Evolutionary conservation across 2,113 vertebrate genomes (phyloP), one percentile per base, ranked within the genome.

Genomic region (Rhynchomys soricoides): DNA sequence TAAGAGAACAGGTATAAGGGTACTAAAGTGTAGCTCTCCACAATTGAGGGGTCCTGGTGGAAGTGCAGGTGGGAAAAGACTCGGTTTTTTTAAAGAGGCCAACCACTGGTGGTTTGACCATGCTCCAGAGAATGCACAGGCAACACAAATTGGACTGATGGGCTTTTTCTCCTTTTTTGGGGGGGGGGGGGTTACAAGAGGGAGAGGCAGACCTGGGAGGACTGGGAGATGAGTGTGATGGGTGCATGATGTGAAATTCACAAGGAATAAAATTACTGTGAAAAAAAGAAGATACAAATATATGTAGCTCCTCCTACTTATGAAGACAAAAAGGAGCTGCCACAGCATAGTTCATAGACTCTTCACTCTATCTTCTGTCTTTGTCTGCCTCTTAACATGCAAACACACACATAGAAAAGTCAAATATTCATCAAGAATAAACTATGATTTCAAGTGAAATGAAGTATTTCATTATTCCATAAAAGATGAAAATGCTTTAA

Each of bases 401-500:
- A 59, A 83, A 16, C 5, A 8, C 21, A 74, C 8, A 31, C 4
- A n/a, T n/a, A 31, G 24, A 57, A 66, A 64, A 55, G 37, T 7
- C 77, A 68, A 48, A 24, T n/a, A 19, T 19, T 82, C 70, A 81
- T 29, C 90, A 85, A 89, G 50, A 96, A 94, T 29, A 68, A 90
- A 3, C 37, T 70, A 87, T 71, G 37, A 88, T 74, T 95, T 66
- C 90, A 96, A 43, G 50, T 50, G 16, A 93, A 17, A 93, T 48
- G 16, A 2, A 48, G 77, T 92, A 64, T 48, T 40, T 97, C 74
- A 86, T 31, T 64, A 89, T 70, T 95, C 48, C 17, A 15, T 48
- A 34, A 34, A 43, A 31, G 91, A 95, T 37, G 11, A 93, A 24
- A 55, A 87, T 26, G 55, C 26, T n/a, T 83, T 75, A 57, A 91